Conservation (phyloP, 2,113 vertebrate species). For the Dicrurus megarhynchus region DNA sequence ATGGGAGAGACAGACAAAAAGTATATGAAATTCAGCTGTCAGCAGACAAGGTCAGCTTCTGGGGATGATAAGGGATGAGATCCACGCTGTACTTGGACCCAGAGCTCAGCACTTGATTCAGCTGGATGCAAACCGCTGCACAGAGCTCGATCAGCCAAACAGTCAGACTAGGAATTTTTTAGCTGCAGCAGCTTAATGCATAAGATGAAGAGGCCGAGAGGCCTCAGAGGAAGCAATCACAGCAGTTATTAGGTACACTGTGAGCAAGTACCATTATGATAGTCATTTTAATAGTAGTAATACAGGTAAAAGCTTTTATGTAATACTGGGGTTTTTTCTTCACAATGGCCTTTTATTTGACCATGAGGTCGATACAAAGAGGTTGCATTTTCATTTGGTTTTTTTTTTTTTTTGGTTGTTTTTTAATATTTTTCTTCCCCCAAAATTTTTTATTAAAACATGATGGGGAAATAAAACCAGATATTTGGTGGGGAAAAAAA, state of each 20-base stretch:
- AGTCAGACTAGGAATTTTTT: not conserved
- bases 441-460: constrained; percentile 46
- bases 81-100: accelerated
- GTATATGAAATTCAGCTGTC: not conserved
- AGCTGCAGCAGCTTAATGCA: not conserved
- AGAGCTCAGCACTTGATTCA: not conserved
- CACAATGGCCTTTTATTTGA: constrained; percentile 38
- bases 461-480: constrained; percentile 40
- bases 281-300: constrained; percentile 14
- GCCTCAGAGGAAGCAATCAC: constrained; percentile 13
- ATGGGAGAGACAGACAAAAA: not conserved
- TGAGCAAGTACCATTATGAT: not conserved
- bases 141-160: not conserved
- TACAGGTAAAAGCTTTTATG: constrained; percentile 53
- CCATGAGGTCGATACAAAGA: not conserved
- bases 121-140: accelerated
- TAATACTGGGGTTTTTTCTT: not conserved
- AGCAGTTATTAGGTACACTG: constrained; percentile 24
- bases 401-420: not conserved
- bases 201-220: constrained; percentile 1
- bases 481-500: not conserved
- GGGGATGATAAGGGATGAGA: not conserved
- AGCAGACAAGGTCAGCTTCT: not conserved
- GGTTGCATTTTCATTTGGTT: constrained; percentile 16
- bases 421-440: constrained; percentile 25